A percentile compares a stretch with the other conserved stretches of the same genome.
Conservation (phyloP, 1,140 invertebrate genomes). For the Pemphigus obesinymphae region DNA sequence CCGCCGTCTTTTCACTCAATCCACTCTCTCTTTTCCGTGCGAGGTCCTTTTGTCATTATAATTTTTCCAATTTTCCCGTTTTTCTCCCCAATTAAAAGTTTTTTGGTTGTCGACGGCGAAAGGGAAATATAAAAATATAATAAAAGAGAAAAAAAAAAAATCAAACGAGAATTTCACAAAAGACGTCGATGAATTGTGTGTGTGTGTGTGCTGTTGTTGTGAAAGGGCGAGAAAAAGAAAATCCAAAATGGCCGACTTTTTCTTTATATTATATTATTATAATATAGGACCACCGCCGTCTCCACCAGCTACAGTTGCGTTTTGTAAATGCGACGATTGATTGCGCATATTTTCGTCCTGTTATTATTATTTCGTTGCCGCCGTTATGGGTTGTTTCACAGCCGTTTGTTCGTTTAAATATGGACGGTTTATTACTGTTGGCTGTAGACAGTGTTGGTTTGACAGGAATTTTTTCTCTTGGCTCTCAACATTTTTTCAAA, state of each 20-base stretch:
- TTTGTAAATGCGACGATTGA: constrained; percentile 15
- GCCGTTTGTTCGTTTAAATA: too few species aligned
- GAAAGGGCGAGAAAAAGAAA: constrained; percentile 34
- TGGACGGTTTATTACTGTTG: too few species aligned
- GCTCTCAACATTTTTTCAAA: too few species aligned
- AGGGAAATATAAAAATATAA: neutral
- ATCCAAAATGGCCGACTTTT: constrained; percentile 38
- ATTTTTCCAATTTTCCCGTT: constrained; percentile 42
- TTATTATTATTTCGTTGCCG: neutral
- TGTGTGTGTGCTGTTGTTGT: too few species aligned
- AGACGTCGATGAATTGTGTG: constrained; percentile 30
- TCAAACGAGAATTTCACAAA: constrained; percentile 32
- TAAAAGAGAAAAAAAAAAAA: neutral
- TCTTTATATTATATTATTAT: too few species aligned
- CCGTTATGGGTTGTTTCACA: too few species aligned
- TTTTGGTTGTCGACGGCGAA: neutral
- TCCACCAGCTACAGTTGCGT: constrained; percentile 8
- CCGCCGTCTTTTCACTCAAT: neutral
- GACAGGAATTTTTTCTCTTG: too few species aligned
- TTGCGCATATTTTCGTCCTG: neutral
- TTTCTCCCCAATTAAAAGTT: constrained; percentile 41
- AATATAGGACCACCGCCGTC: neutral
- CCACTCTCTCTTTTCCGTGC: too few species aligned
- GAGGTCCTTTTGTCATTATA: constrained; percentile 30
- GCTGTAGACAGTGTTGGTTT: too few species aligned